Conservation (phyloP, 2,888 invertebrate species). For the Iphiclides podalirius region DNA sequence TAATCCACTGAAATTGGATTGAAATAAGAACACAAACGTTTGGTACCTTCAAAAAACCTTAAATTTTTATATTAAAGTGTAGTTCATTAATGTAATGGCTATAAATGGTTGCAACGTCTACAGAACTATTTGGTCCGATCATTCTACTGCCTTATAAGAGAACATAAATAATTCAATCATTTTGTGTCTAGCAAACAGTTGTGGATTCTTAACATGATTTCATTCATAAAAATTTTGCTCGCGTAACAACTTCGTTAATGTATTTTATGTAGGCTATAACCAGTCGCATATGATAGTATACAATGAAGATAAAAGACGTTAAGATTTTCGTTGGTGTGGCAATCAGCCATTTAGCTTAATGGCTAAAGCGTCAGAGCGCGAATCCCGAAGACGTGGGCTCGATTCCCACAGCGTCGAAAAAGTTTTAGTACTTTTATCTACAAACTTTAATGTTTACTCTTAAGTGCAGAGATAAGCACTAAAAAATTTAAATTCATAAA, state of each 20-base stretch:
- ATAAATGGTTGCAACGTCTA: constrained; percentile 8
- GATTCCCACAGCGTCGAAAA: too few species aligned
- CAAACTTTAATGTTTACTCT: too few species aligned
- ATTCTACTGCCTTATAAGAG: not conserved
- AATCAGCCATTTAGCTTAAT: too few species aligned
- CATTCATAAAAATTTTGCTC: constrained; percentile 8
- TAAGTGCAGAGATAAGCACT: too few species aligned
- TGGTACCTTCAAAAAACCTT: not conserved
- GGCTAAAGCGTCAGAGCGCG: too few species aligned
- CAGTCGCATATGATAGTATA: not conserved
- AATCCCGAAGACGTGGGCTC: too few species aligned
- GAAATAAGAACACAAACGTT: not conserved
- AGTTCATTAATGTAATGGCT: constrained; percentile 4
- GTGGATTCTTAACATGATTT: not conserved
- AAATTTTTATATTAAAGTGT: not conserved
- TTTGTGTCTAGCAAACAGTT: not conserved
- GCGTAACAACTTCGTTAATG: not conserved
- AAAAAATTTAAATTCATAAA: too few species aligned
- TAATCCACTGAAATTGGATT: too few species aligned
- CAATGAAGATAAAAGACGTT: too few species aligned
- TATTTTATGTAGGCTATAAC: not conserved
- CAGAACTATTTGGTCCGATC: constrained; percentile 8
- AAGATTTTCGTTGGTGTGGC: too few species aligned
- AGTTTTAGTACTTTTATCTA: too few species aligned
- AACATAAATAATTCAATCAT: constrained; percentile 1